phyloP scores from a whole-genome alignment of 37 sponge, comb jelly and placozoan genomes.

The Aplysina aerophoba region DNA sequence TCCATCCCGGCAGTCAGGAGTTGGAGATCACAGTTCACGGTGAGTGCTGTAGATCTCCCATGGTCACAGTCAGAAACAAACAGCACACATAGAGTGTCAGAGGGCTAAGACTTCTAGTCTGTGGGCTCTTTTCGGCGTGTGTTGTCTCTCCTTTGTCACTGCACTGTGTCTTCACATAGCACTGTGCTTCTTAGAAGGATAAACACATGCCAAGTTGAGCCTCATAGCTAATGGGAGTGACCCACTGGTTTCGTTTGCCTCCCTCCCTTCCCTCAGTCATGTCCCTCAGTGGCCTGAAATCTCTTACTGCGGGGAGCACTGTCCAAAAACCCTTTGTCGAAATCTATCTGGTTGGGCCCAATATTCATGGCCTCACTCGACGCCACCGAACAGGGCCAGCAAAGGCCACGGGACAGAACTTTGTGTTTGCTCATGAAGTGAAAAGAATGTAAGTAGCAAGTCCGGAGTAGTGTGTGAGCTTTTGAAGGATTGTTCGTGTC shows the following conservation, averaged over 20 bases:
- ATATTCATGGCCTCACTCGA: constrained; percentile 15
- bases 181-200: too few species aligned
- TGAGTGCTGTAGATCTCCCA: too few species aligned
- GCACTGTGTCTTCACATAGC: too few species aligned
- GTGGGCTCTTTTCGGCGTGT: too few species aligned
- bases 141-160: too few species aligned
- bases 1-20: constrained; percentile 33
- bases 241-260: background rate
- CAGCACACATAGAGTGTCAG: too few species aligned
- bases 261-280: background rate
- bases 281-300: constrained; percentile 23
- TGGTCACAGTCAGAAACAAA: too few species aligned
- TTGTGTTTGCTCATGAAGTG: constrained; percentile 1
- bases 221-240: too few species aligned
- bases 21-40: constrained; percentile 16
- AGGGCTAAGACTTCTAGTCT: too few species aligned
- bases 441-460: constrained; percentile 6
- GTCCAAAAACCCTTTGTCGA: constrained; percentile 36
- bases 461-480: too few species aligned
- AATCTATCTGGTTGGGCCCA: constrained; percentile 7
- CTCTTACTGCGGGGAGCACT: constrained; percentile 1
- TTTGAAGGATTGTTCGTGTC: too few species aligned
- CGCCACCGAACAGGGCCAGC: constrained; percentile 10
- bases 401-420: background rate
- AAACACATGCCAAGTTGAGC: too few species aligned